A percentile compares a stretch with the other conserved stretches of the same genome.
These are phyloP conservation scores for Rhaphigaster nebulosa DNA, from an alignment of 2,888 invertebrate genomes.

Conservation along the genomic window DNA sequence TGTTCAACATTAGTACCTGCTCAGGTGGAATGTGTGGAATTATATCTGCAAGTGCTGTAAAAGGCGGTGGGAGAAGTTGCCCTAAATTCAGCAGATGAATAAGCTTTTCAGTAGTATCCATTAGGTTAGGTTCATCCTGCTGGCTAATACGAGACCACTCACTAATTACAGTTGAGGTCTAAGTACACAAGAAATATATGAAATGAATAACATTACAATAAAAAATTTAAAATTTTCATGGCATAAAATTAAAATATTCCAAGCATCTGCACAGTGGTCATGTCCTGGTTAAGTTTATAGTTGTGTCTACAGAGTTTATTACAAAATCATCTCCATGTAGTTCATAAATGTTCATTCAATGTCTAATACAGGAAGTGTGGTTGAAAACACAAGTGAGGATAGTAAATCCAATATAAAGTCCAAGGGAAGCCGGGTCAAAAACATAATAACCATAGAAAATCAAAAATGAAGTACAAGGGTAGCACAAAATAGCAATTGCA, in stretches of 20 bases:
- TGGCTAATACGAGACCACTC: constrained; percentile 78
- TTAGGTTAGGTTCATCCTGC: constrained; percentile 67
- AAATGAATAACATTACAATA: not conserved
- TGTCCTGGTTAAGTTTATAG: not conserved
- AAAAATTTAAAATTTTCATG: too few species aligned
- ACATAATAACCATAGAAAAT: too few species aligned
- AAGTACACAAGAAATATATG: not conserved
- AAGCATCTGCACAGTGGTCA: not conserved
- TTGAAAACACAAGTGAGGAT: too few species aligned
- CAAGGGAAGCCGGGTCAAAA: too few species aligned
- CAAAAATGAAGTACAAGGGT: too few species aligned
- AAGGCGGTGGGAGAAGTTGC: constrained; percentile 86
- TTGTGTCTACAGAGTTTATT: not conserved
- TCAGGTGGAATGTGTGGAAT: constrained; percentile 80
- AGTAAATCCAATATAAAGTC: too few species aligned
- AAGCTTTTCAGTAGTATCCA: constrained; percentile 75
- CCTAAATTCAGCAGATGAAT: constrained; percentile 87
- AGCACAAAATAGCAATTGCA: too few species aligned
- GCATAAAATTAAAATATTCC: not conserved
- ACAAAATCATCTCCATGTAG: too few species aligned
- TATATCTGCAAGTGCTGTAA: constrained; percentile 82
- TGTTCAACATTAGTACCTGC: constrained; percentile 72
- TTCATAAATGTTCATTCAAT: too few species aligned
- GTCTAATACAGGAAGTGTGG: too few species aligned
- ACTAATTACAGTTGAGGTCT: constrained; percentile 80